phyloP scores from a whole-genome alignment of 2,113 vertebrate species.

The Ancistrus triradiatus region DNA sequence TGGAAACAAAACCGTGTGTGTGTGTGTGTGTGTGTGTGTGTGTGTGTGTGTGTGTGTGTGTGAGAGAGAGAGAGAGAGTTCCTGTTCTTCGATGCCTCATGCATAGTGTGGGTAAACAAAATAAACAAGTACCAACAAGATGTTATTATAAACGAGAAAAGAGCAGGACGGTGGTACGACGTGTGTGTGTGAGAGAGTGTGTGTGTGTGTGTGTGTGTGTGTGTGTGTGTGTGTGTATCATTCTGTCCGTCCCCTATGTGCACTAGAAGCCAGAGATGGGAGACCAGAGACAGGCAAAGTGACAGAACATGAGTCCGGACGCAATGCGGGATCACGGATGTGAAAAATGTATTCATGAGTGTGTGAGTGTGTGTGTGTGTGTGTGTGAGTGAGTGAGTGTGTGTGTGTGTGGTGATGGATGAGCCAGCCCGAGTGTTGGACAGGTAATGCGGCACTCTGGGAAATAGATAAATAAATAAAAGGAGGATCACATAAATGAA shows the following conservation, averaged over 20 bases:
- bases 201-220: conserved; percentile 17
- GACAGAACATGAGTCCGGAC: conserved; percentile 33
- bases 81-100: too few relatives aligned
- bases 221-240: conserved; percentile 4
- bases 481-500: conserved; percentile 25
- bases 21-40: too few relatives aligned
- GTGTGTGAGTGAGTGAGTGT: conserved; percentile 22
- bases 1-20: too few relatives aligned
- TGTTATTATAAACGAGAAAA: too few relatives aligned
- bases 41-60: too few relatives aligned
- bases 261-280: conserved; percentile 23
- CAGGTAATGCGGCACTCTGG: conserved; percentile 43
- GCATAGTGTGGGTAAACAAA: too few relatives aligned
- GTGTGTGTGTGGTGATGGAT: conserved; percentile 44
- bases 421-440: conserved; percentile 41
- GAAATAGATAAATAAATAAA: conserved; percentile 31
- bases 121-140: too few relatives aligned
- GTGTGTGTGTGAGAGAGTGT: not conserved
- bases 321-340: conserved; percentile 32
- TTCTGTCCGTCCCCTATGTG: conserved; percentile 13
- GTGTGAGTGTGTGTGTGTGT: conserved; percentile 21
- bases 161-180: too few relatives aligned
- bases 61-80: too few relatives aligned
- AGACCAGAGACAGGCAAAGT: conserved; percentile 29
- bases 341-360: conserved; percentile 47